Evolutionary conservation across 1,140 invertebrate species (phyloP).

Genomic region (Camponotus floridanus): DNA sequence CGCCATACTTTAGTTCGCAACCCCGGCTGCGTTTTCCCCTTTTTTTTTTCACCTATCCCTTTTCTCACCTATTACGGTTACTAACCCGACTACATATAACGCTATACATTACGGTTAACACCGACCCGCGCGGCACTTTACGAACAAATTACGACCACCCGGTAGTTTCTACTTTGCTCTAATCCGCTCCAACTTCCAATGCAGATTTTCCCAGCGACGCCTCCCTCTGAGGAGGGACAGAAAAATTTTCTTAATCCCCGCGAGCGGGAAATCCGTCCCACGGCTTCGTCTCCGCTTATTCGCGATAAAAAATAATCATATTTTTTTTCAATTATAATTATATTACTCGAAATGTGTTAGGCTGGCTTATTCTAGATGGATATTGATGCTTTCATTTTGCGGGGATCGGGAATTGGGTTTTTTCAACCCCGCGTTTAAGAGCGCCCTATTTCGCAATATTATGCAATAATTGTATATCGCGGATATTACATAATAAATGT

Average conservation of each 20-base stretch:
- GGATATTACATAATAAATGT: conserved; percentile 47
- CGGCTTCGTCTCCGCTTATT: neutral
- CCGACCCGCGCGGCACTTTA: conserved; percentile 55
- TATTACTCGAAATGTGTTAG: neutral
- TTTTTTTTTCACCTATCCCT: neutral
- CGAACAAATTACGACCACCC: conserved; percentile 69
- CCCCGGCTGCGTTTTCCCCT: conserved; percentile 40
- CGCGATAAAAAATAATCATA: neutral
- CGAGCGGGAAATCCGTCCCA: conserved; percentile 39
- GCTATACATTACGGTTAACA: conserved; percentile 71
- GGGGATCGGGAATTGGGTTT: neutral
- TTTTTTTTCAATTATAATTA: conserved; percentile 12
- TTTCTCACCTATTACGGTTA: conserved; percentile 55
- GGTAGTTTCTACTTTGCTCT: conserved; percentile 68
- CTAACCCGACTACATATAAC: conserved; percentile 69
- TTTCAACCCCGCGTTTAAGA: neutral
- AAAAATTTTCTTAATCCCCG: conserved; percentile 72
- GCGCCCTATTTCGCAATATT: conserved; percentile 31
- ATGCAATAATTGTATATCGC: conserved; percentile 59
- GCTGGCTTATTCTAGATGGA: neutral
- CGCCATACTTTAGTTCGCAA: conserved; percentile 52
- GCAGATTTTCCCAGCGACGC: conserved; percentile 61
- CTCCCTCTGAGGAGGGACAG: conserved; percentile 29
- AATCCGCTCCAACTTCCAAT: conserved; percentile 68
- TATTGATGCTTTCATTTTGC: neutral